Conservation (phyloP, 2,888 invertebrate genomes). For the Thyatira batis region DNA sequence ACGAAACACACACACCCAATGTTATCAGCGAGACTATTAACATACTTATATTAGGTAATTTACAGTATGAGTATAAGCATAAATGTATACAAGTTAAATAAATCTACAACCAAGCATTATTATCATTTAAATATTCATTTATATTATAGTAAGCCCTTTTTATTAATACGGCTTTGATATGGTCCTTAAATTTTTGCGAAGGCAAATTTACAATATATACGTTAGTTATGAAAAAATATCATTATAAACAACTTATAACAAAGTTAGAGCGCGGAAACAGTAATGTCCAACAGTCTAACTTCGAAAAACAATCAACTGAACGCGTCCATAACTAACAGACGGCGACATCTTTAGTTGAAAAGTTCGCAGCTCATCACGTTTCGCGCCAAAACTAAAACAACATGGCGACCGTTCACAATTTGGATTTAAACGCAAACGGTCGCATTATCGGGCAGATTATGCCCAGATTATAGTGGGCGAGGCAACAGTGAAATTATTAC, state of each 20-base stretch:
- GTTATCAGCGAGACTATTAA: too few species aligned
- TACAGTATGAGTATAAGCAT: too few species aligned
- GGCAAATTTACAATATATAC: too few species aligned
- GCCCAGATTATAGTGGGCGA: conserved; percentile 79
- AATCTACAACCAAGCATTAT: too few species aligned
- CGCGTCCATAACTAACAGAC: conserved; percentile 41
- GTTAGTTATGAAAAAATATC: background rate
- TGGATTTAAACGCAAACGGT: conserved; percentile 74
- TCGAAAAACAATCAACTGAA: conserved; percentile 33
- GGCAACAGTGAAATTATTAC: conserved; percentile 74
- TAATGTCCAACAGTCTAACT: conserved; percentile 27
- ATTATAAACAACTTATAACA: background rate
- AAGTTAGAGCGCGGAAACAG: background rate
- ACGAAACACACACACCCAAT: too few species aligned
- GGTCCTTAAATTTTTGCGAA: too few species aligned
- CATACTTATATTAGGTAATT: too few species aligned
- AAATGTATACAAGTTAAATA: too few species aligned
- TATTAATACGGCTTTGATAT: too few species aligned
- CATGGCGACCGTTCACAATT: conserved; percentile 58
- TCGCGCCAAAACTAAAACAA: conserved; percentile 66
- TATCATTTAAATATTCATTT: too few species aligned
- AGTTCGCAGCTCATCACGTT: conserved; percentile 35
- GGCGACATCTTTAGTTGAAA: conserved; percentile 64
- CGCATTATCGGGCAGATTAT: conserved; percentile 80
- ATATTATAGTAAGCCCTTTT: too few species aligned